Evolutionary conservation across 2,888 invertebrate species (phyloP).

Genomic region (Poecilobothrus nobilitatus): DNA sequence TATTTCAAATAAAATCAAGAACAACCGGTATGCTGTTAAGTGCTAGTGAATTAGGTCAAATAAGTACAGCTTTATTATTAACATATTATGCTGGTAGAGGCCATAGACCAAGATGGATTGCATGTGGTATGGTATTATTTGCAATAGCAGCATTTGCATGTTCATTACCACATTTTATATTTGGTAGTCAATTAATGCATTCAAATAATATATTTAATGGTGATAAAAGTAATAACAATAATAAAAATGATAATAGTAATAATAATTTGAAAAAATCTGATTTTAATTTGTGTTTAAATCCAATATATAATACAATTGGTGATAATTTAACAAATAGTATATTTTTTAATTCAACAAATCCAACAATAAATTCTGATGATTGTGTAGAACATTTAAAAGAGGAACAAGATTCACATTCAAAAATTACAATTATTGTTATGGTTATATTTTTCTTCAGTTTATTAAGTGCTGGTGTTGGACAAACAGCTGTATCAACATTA

Average conservation of each 20-base stretch:
- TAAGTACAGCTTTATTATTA: constrained; percentile 76
- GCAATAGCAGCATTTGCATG: constrained; percentile 79
- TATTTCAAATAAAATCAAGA: constrained; percentile 85
- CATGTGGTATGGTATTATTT: constrained; percentile 82
- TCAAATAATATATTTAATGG: constrained; percentile 32
- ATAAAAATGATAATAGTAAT: neutral
- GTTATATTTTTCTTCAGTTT: constrained; percentile 82
- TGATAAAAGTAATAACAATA: neutral
- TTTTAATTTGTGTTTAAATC: constrained; percentile 37
- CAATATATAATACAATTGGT: neutral
- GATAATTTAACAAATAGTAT: constrained; percentile 2
- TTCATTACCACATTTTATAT: constrained; percentile 79
- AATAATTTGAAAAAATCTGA: neutral
- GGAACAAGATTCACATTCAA: constrained; percentile 61
- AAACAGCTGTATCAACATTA: constrained; percentile 84
- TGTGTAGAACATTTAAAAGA: constrained; percentile 34
- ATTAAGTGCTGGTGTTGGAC: constrained; percentile 82
- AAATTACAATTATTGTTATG: constrained; percentile 71
- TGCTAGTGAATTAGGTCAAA: constrained; percentile 88
- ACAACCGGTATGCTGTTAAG: constrained; percentile 83
- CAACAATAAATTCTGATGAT: neutral
- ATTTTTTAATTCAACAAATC: neutral
- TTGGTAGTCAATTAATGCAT: constrained; percentile 60
- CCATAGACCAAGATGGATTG: constrained; percentile 88
- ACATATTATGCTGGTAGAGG: constrained; percentile 88